Evolutionary conservation across 2,113 vertebrate genomes (phyloP).

Genomic region (Sturnus vulgaris): DNA sequence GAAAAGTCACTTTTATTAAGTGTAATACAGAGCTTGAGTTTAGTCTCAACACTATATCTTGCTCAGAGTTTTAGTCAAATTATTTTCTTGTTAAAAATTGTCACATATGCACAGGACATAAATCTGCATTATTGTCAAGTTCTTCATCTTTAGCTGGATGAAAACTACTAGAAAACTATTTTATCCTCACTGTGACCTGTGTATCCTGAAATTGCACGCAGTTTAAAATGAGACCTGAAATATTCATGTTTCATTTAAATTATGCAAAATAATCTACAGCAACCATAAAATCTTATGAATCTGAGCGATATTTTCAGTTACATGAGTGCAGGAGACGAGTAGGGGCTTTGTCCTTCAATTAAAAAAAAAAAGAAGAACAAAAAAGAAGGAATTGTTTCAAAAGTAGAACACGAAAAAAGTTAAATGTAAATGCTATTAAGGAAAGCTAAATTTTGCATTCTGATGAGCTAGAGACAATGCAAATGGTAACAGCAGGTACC

Average conservation of each 20-base stretch:
- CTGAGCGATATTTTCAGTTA: background rate
- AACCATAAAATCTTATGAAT: background rate
- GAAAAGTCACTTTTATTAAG: background rate
- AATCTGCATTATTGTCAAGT: background rate
- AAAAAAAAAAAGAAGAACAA: too few species aligned
- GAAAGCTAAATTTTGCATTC: background rate
- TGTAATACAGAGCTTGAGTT: background rate
- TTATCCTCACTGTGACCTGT: background rate
- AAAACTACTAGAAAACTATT: background rate
- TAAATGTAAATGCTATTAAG: background rate
- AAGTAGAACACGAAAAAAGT: background rate
- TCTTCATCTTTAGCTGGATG: background rate
- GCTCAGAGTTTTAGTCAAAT: background rate
- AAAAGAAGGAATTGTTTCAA: background rate
- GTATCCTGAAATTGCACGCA: background rate
- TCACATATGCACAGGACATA: background rate
- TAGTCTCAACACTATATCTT: background rate
- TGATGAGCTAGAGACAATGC: background rate
- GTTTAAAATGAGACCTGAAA: slow-evolving; percentile 20
- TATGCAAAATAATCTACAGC: slow-evolving; percentile 11
- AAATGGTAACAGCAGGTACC: background rate
- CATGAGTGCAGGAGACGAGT: background rate
- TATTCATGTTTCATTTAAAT: slow-evolving; percentile 31
- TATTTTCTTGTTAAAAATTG: background rate
- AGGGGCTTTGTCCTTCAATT: background rate